Evolutionary conservation across 2,888 invertebrate genomes (phyloP).

Genomic region (Phortica magna): DNA sequence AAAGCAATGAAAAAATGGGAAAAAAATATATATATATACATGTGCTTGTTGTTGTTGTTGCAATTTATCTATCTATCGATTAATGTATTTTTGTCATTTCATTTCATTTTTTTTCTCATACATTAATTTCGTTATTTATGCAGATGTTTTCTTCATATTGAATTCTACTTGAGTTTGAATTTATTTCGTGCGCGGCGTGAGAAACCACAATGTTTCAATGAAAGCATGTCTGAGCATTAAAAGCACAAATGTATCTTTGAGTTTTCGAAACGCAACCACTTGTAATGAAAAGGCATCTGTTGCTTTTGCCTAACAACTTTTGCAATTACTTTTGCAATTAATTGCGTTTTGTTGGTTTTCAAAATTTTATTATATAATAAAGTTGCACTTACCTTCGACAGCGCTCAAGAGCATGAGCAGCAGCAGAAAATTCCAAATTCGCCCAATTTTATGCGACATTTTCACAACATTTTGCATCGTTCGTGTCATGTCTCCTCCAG

Average conservation of each 20-base stretch:
- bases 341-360: background rate
- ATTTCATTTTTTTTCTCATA: slow-evolving; percentile 9
- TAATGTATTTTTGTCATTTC: background rate
- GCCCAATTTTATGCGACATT: slow-evolving; percentile 14
- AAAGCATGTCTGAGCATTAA: background rate
- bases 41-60: slow-evolving; percentile 1
- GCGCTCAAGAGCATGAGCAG: slow-evolving; percentile 7
- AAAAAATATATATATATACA: background rate
- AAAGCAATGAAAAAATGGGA: slow-evolving; percentile 34
- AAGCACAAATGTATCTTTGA: background rate
- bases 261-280: slow-evolving; percentile 2
- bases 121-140: slow-evolving; percentile 32
- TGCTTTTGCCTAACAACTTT: background rate
- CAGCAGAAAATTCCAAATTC: slow-evolving; percentile 9
- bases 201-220: background rate
- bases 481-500: background rate
- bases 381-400: slow-evolving; percentile 31
- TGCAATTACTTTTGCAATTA: background rate
- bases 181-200: background rate
- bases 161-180: background rate
- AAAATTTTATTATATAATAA: background rate
- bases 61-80: slow-evolving; percentile 25
- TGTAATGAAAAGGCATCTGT: slow-evolving; percentile 6
- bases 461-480: slow-evolving; percentile 1
- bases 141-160: slow-evolving; percentile 10